Percentiles rank a stretch among this genome's conserved stretches.
Conservation (phyloP, 1,140 invertebrate species). For the Amyelois transitella region DNA sequence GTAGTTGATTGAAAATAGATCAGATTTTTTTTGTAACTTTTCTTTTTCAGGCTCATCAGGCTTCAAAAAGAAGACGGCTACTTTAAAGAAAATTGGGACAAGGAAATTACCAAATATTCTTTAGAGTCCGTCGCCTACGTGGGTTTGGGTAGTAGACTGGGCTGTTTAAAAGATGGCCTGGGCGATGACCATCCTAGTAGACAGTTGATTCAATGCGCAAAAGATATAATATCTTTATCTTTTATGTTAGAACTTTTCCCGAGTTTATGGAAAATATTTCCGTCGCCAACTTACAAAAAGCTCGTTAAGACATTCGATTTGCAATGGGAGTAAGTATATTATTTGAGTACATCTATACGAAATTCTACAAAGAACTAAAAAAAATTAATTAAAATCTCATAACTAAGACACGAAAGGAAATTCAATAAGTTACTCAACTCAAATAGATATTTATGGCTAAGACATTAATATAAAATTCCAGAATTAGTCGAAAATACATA, state of each 20-base stretch:
- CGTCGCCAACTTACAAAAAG: slow-evolving; percentile 76
- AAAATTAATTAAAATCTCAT: no score
- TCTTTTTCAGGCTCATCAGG: slow-evolving; percentile 27
- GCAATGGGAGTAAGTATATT: slow-evolving; percentile 57
- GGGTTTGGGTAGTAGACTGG: slow-evolving; percentile 79
- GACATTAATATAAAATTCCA: slow-evolving; percentile 16
- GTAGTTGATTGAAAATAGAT: no score
- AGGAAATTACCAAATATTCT: slow-evolving; percentile 80
- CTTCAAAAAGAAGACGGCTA: slow-evolving; percentile 26
- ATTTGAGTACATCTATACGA: not conserved
- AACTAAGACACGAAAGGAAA: no score
- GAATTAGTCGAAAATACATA: slow-evolving; percentile 39
- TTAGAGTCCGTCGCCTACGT: slow-evolving; percentile 81
- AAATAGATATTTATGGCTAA: no score
- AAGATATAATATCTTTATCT: slow-evolving; percentile 76
- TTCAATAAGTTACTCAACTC: no score
- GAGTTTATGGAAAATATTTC: slow-evolving; percentile 78
- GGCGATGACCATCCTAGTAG: slow-evolving; percentile 71
- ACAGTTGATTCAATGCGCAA: slow-evolving; percentile 76
- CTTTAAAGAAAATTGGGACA: slow-evolving; percentile 70
- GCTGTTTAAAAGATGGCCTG: slow-evolving; percentile 72
- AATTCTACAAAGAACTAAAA: not conserved
- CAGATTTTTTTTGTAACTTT: not conserved
- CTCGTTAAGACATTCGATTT: slow-evolving; percentile 65
- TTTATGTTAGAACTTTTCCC: slow-evolving; percentile 77